Base-by-base conservation (phyloP, 1,140 invertebrate genomes). In the Leptestheria dahalacensis region DNA sequence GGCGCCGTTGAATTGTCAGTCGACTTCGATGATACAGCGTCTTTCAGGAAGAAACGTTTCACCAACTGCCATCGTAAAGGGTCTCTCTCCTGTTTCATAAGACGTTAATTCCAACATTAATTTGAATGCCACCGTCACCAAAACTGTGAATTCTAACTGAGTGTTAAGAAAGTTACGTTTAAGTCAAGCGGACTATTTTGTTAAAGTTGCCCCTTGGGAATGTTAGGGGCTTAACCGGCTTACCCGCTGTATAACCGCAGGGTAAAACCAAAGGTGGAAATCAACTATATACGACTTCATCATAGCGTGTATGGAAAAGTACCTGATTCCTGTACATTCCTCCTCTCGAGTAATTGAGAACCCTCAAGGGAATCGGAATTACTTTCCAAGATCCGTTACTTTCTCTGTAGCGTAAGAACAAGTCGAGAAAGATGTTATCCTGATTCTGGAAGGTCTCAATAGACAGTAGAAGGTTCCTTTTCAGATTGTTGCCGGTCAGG, bases 21-120 rank as follows among this genome's bases (percentile, higher is more conserved):
- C 56, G 51, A n/a, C 70, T 70, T 54, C 77, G 75, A 64, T 6
- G 72, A 77, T 11, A 76, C 63, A 55, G 70, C 75, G 63, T 86
- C 81, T 28, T 84, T 72, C 2, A 85, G 63, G 66, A 86, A 84
- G 67, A 86, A 84, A 60, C 84, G 75, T 57, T 79, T 72, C 0
- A 80, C 77, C 18, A 87, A 65, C 61, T 79, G 75, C 79, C 80
- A 79, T 47, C 78, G 70, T 29, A 75, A 74, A 63, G 68, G 66
- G 64, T 78, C 73, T 29, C 69, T 66, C 9, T 66, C 68, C 68
- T 74, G 60, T 52, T 23, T 69, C 63, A 25, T 63, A 60, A 67
- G 66, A 65, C n/a, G n/a, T n/a, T n/a, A 41, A 41, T 9, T 41
- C 15, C 6, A 41, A 9, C 6, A 41, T 41, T 41, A 41, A 41